Base-by-base conservation (phyloP, 1,140 invertebrate genomes). In the Lordiphosa collinella region DNA sequence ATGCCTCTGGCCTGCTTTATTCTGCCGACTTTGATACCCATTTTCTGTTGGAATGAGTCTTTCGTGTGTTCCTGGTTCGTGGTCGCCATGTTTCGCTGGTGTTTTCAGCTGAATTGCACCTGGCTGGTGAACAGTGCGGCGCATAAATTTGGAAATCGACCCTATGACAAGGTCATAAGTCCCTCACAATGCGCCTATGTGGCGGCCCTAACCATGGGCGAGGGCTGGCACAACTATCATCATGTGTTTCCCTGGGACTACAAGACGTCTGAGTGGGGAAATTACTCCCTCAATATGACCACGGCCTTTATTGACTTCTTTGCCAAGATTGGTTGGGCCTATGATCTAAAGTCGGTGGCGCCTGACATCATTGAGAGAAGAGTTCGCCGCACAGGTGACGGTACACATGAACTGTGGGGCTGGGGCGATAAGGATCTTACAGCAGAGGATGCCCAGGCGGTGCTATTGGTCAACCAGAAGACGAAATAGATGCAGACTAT, bases 91-190 rank as follows among this genome's bases (percentile, higher is more conserved):
- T 92, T 98, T 68, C 92, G 97, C 12, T 99, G 97, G 89, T 91
- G 92, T 1, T 92, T 95, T 67, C 94, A 93, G 2, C 90, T 99
- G 9, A 96, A 99, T 85, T 92, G 93, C 61, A 99, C 97, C 1
- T 99, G 97, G 97, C 90, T 96, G 16, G 97, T 99, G 1, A 99
- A 99, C 88, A 97, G 95, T 46, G 95, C 95, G 6, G 97, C 97
- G 1, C 97, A 99, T 90, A 91, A 96, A 71, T 97, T 94, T 90
- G 98, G 98, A 36, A 91, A 92, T 61, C 94, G 93, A 78, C 97
- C 97, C 0, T 99, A 98, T 86, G 97, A 99, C 88, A 92, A 93
- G 94, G 91, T 78, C 65, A 95, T 95, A 57, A 94, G 94, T 86
- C 94, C 95, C 1, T 88, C 92, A 0, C 92, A 96, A 86, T 95